Base-by-base conservation (phyloP, 2,888 invertebrate species). In the Drosophila dives region DNA sequence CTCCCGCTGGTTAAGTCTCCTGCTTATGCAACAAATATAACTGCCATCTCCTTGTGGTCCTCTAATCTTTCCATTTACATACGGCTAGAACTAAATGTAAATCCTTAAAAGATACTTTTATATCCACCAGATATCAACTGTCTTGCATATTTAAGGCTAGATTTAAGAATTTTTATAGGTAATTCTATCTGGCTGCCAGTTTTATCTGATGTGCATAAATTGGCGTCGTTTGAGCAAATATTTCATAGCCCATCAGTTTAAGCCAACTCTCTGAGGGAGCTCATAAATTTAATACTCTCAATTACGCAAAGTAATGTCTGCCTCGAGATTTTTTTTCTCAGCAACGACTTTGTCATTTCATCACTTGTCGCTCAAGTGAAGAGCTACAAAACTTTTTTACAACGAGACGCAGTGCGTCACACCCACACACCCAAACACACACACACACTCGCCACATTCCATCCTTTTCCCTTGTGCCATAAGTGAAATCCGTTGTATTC, bases 271-370 rank as follows among this genome's bases (percentile, higher is more conserved):
- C 62, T 33, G 62, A 67, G 64, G 54, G 76, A 64, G 72, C 71
- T 68, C 81, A 77, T 83, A 70, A 80, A 86, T 80, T 83, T 77
- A 77, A 83, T 83, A 68, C 71, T 75, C 81, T 72, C 78, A 81
- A 83, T 84, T 86, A 83, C 78, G 58, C 61, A 75, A 74, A 83
- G 78, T 85, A 77, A 83, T 86, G 69, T 68, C 65, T 75, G 70
- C 54, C 68, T 63, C 26, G 75, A 77, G 83, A 72, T 50, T 72
- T 71, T 26, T 48, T 69, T 65, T 32, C 10, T 4, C 32, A 40
- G 40, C 10, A 23, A 17, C 23, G 6, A 54, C 23, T 54, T 54
- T 7, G 40, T 17, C 48, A 23, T n/a, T 15, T 38, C 64, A 42
- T 51, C 72, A 64, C 76, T 81, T 77, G 74, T 73, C 74, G 74